These are phyloP conservation scores for Artemia sinica DNA, from an alignment of 2,888 invertebrate species.

Conservation along the genomic window DNA sequence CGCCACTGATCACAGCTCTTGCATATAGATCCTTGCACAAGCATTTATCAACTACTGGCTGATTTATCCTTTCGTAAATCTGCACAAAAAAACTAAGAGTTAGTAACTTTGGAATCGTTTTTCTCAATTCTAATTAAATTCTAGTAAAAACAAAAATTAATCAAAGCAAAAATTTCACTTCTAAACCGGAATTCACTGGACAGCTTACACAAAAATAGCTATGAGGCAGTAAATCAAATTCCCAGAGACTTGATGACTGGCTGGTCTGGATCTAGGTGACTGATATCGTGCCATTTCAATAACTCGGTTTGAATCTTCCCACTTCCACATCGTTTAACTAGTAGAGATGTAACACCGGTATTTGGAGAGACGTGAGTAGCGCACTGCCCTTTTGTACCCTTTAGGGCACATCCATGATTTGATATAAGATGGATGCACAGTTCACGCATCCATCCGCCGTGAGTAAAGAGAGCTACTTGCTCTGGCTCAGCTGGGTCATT, in stretches of 20 bases:
- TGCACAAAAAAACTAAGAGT: too few relatives aligned
- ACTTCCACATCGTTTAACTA: not conserved
- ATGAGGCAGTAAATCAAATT: not conserved
- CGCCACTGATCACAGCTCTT: too few relatives aligned
- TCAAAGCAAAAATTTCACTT: too few relatives aligned
- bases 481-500: slow-evolving; percentile 3
- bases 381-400: not conserved
- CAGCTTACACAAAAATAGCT: too few relatives aligned
- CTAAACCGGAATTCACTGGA: too few relatives aligned
- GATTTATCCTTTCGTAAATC: too few relatives aligned
- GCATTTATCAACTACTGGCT: too few relatives aligned
- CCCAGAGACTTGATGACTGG: slow-evolving; percentile 6
- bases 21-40: too few relatives aligned
- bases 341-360: not conserved
- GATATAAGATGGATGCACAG: not conserved
- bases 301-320: not conserved
- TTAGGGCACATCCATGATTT: not conserved
- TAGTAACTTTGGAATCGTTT: too few relatives aligned
- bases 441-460: slow-evolving; percentile 2
- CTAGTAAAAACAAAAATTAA: too few relatives aligned
- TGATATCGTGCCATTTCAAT: slow-evolving; percentile 6
- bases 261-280: slow-evolving; percentile 4
- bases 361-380: slow-evolving; percentile 8
- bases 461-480: slow-evolving; percentile 6
- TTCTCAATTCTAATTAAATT: too few relatives aligned